Base-by-base conservation (phyloP, 2,888 invertebrate genomes). In the Asteroscopus sphinx region DNA sequence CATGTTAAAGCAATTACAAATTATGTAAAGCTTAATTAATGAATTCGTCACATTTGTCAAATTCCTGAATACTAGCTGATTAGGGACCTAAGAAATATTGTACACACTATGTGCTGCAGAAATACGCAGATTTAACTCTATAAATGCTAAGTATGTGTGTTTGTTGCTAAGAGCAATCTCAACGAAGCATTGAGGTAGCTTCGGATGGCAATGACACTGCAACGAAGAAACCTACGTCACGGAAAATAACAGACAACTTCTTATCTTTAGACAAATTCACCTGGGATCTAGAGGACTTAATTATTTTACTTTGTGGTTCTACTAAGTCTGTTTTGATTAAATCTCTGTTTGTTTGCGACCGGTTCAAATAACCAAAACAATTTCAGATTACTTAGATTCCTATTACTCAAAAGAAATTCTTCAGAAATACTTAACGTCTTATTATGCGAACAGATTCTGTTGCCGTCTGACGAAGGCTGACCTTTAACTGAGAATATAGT, bases 191-290 rank as follows among this genome's bases (percentile, higher is more conserved):
- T 16, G 51, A 44, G 44, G 39, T 36, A 47, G 28, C 46, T 40
- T 67, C 41, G 11, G 44, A 41, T 58, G 53, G 47, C 55, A 56
- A 51, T 71, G 70, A 69, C 58, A 69, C 47, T 59, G 45, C 58
- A 15, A n/a, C n/a, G n/a, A n/a, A n/a, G n/a, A 12, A 54, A 26
- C 35, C 25, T 17, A 46, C 61, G 61, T 72, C 70, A 69, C 36
- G 53, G 70, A 73, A 74, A 56, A 62, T 44, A 57, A 60, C 41
- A 52, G 25, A 33, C 21, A 15, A 40, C 30, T 59, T 12, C 13
- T 69, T 67, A 67, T 67, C 69, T 42, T 12, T 28, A 37, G 36
- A 15, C 33, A 40, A 52, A 47, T 67, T 45, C 33, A 57, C 44
- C 66, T 64, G 47, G 6, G 12, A 48, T 55, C 26, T 45, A 41